These are phyloP conservation scores for Oceanites oceanicus DNA, from an alignment of 2,113 vertebrate genomes.

Conservation along the genomic window DNA sequence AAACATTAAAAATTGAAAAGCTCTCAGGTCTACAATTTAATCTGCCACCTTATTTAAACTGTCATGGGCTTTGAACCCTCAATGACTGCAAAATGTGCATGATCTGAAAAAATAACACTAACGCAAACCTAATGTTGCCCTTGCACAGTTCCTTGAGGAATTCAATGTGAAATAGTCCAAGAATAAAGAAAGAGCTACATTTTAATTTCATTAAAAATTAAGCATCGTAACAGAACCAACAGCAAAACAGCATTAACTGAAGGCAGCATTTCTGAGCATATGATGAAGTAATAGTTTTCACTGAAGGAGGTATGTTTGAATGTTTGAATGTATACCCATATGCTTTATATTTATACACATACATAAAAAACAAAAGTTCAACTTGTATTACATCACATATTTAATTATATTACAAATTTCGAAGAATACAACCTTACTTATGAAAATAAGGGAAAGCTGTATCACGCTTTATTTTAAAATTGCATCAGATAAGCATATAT, in stretches of 20 bases:
- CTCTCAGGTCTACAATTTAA: conserved; percentile 30
- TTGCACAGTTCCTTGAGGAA: conserved; percentile 34
- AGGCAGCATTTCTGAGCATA: neutral
- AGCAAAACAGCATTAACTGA: conserved; percentile 61
- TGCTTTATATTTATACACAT: neutral
- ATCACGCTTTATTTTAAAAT: conserved; percentile 1
- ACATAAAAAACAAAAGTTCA: neutral
- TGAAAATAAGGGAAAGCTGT: neutral
- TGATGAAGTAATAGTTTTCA: conserved; percentile 43
- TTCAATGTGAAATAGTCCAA: conserved; percentile 25
- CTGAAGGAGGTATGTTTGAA: conserved; percentile 32
- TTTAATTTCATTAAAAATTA: conserved; percentile 65
- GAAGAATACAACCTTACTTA: conserved; percentile 5
- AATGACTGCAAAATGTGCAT: neutral
- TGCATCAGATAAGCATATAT: neutral
- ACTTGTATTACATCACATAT: neutral
- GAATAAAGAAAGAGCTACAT: conserved; percentile 22
- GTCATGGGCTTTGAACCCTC: neutral
- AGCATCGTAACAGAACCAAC: conserved; percentile 21
- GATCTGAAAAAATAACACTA: conserved; percentile 22
- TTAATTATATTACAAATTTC: conserved; percentile 32
- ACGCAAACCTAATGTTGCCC: conserved; percentile 21
- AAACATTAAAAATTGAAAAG: conserved; percentile 42
- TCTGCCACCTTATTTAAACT: neutral
- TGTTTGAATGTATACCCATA: neutral